Base-by-base conservation (phyloP, 2,888 invertebrate species). In the Lochmaea capreae region DNA sequence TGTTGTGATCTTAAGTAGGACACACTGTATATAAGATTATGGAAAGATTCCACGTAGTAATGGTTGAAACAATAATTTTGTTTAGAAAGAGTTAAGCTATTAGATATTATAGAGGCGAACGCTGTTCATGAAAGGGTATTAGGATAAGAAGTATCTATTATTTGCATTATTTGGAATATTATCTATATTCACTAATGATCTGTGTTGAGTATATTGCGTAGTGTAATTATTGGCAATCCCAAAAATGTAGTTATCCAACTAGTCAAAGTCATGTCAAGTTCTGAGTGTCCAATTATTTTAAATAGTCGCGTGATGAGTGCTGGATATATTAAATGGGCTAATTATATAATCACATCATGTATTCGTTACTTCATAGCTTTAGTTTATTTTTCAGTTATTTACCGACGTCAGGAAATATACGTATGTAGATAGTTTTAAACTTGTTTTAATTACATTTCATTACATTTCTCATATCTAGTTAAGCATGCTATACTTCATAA, bases 301-400 rank as follows among this genome's bases (percentile, higher is more conserved):
- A 26, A 58, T 58, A 26, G 12, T 58, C 26, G 58, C 58, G 58
- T 58, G 58, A 58, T 58, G 58, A 58, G 26, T 57, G 16, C 18
- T 57, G 18, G 9, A 57, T n/a, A 14, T 58, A 58, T 26, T 18
- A 58, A 58, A 58, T 26, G 26, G n/a, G 26, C 26, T 26, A 58
- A 58, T 58, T 58, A 58, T 26, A 6, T 58, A 58, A 58, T 58
- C 58, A 26, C 58, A 58, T 58, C 58, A 12, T 26, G n/a, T 58
- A 58, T 58, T 58, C 26, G 18, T 58, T 58, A 58, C 26, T 58
- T 58, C 58, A 11, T 26, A 26, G 58, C 26, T 18, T 14, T 58
- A 18, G 9, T 26, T 26, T 26, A 58, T 22, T 58, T 58, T 58
- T 58, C 5, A 52, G 22, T 58, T 18, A 58, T 58, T 58, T 11